Conservation (phyloP, 2,113 vertebrate species). For the Gopherus evgoodei region DNA sequence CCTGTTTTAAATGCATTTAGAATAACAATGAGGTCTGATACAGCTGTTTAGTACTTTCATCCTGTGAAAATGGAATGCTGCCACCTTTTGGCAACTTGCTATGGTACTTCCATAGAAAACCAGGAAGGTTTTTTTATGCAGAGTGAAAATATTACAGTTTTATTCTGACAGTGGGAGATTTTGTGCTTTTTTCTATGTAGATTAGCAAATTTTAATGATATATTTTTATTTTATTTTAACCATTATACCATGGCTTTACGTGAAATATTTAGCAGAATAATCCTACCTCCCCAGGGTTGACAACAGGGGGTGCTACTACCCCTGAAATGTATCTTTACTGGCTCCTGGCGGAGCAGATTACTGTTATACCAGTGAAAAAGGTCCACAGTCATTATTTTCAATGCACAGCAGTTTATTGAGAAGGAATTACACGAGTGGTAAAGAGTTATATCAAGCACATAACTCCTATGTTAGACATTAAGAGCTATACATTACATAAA, state of each 20-base stretch:
- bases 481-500: not conserved
- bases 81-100: conserved; percentile 56
- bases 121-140: not conserved
- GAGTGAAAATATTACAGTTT: not conserved
- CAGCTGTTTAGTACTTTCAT: not conserved
- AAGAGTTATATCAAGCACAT: no score
- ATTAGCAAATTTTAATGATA: accelerated
- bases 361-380: no score
- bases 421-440: no score
- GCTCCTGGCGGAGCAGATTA: no score
- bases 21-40: not conserved
- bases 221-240: not conserved
- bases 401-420: no score
- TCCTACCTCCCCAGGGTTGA: accelerated
- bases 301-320: no score
- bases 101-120: accelerated
- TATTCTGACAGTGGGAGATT: not conserved
- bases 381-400: no score
- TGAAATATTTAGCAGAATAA: not conserved
- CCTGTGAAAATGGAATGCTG: conserved; percentile 34
- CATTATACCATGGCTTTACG: not conserved
- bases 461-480: no score
- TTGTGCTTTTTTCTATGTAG: accelerated
- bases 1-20: not conserved
- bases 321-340: no score